A percentile compares a stretch with the other conserved stretches of the same genome.
These are phyloP conservation scores for Dicyrtoma fusca DNA, from an alignment of 2,888 invertebrate species.

Conservation along the genomic window DNA sequence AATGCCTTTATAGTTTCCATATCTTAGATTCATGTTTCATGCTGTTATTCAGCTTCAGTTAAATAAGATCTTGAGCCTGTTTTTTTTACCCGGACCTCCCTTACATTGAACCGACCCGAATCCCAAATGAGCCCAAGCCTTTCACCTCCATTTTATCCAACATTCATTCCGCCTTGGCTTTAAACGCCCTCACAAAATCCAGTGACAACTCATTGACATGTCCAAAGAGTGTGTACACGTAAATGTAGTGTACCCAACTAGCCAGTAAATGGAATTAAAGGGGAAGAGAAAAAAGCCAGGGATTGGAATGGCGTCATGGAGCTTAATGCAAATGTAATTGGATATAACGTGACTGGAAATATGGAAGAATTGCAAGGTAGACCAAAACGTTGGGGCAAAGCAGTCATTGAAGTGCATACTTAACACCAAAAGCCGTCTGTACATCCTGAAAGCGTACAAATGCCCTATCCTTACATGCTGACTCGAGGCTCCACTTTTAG, in stretches of 20 bases:
- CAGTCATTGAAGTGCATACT: conserved; percentile 4
- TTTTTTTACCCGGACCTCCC: not conserved
- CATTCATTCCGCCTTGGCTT: not conserved
- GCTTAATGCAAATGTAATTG: not conserved
- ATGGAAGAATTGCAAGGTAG: not conserved
- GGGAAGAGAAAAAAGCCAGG: not conserved
- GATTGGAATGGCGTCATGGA: not conserved
- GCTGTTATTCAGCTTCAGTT: no score
- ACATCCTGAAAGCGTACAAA: no score
- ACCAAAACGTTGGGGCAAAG: not conserved
- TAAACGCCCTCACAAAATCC: not conserved
- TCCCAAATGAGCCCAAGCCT: not conserved
- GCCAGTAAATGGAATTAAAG: not conserved
- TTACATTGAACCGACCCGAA: conserved; percentile 1
- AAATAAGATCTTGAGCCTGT: no score
- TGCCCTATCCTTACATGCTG: no score
- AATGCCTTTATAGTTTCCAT: no score
- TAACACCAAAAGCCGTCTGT: not conserved
- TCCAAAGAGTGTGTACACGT: not conserved
- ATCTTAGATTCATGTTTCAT: no score
- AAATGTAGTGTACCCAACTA: not conserved
- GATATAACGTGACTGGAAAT: not conserved
- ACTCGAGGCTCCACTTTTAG: no score
- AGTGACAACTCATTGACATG: not conserved
- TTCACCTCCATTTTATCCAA: not conserved